These are phyloP conservation scores for Artemia sinica DNA, from an alignment of 2,888 invertebrate species.

Conservation along the genomic window DNA sequence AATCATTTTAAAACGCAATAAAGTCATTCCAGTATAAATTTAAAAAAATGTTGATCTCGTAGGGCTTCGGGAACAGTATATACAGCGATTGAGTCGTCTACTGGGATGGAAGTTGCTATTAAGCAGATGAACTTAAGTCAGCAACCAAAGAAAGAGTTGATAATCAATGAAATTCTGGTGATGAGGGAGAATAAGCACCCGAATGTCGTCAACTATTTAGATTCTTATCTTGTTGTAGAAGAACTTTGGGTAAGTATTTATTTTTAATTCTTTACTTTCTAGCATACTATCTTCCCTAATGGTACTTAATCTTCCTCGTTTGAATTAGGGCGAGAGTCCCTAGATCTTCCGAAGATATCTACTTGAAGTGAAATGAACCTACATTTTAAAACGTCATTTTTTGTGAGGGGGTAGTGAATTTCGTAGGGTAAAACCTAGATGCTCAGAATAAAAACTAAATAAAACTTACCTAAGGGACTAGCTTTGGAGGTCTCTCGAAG, in stretches of 20 bases:
- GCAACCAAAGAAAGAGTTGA: slow-evolving; percentile 97
- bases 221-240: slow-evolving; percentile 91
- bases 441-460: no score
- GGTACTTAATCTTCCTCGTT: no score
- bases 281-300: no score
- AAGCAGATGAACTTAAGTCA: slow-evolving; percentile 98
- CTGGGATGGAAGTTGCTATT: slow-evolving; percentile 96
- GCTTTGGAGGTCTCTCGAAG: no score
- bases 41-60: slow-evolving; percentile 28
- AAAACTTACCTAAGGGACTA: no score
- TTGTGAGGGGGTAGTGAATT: no score
- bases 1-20: neutral
- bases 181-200: slow-evolving; percentile 99
- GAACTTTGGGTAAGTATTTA: slow-evolving; percentile 43
- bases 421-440: no score
- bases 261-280: no score
- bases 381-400: no score
- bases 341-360: no score
- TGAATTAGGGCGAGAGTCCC: no score
- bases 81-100: slow-evolving; percentile 92
- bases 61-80: slow-evolving; percentile 93
- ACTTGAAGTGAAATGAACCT: no score
- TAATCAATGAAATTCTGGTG: slow-evolving; percentile 97
- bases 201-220: slow-evolving; percentile 97
- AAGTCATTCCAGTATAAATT: neutral